Evolutionary conservation across 2,113 vertebrate genomes (phyloP), one percentile per base, ranked within the genome.

Genomic region (Eulemur rufifrons): DNA sequence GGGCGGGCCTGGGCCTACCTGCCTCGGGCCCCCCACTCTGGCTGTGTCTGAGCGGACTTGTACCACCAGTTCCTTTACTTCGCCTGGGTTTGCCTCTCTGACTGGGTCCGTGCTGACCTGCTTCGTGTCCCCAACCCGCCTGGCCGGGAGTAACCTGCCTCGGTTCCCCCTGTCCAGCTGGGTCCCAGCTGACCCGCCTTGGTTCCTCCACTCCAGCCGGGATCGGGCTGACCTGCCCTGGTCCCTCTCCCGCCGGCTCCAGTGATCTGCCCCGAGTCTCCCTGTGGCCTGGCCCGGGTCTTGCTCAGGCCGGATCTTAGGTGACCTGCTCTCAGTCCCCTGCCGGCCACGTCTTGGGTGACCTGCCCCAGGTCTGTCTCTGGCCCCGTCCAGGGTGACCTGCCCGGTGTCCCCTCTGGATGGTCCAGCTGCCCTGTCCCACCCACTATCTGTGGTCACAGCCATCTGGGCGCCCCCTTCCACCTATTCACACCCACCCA

Each of bases 321-420:
- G 52, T 78, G 61, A 80, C 64, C 23, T 29, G 86, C 29, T 23
- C 25, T 20, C 68, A 20, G 39, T 69, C 23, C 21, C 5, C 20
- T 86, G 45, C 80, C 29, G 50, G 84, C 73, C 47, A 20, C 63
- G 83, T 91, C 59, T 45, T 21, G 77, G 64, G 77, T 74, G 61
- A 82, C 37, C 32, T 82, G 20, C 34, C 4, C 23, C 45, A 25
- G 56, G 39, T 71, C n/a, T 8, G 13, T 76, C 34, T 37, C 34
- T 39, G 32, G 45, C 47, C 47, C 23, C 14, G 25, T 66, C 73
- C 52, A 0, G 42, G 56, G 66, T 23, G 14, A 32, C 54, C 39
- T 32, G 37, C 47, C 32, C 32, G 0, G 47, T 47, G 3, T 50
- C 50, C 6, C 1, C 9, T 81, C 27, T 29, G 45, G n/a, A 18